Evolutionary conservation across 2,113 vertebrate species (phyloP), one percentile per base, ranked within the genome.

Genomic region (Hippocampus mohnikei): DNA sequence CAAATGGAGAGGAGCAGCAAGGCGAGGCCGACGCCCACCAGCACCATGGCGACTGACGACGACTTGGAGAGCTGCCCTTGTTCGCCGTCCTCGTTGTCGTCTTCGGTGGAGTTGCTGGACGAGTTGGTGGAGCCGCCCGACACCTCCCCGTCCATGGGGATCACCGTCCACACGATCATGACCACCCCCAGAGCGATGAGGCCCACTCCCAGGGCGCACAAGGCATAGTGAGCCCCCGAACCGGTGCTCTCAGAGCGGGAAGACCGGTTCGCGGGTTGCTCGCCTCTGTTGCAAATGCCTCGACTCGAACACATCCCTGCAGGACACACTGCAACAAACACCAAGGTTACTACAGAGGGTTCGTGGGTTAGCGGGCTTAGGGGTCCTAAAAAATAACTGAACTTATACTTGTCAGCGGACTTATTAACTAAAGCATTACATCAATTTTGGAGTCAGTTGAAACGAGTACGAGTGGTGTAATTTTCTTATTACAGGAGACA

Each of bases 121-220:
- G 10, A 0, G 11, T 33, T 21, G 18, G 61, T 0, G 23, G 70
- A 5, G n/a, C 1, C 4, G 4, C 12, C 27, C 0, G 78, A 15
- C 2, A 2, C 0, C 64, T 80, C 59, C 7, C 8, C 46, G 1
- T 12, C 7, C 75, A 88, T 81, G 0, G 97, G 96, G 7, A 98
- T 94, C 20, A 98, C 87, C 73, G 94, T 96, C 97, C 97, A 99
- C 66, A 98, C 93, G 0, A 96, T 96, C 96, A 99, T 98, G 79
- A 99, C 93, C 58, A 98, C 87, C 16, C 97, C 97, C 0, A 99
- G 94, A 8, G 95, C 93, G 0, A 98, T 91, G 88, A 99, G 94
- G 0, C 96, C 97, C 67, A 97, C 88, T 62, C 95, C 96, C 8
- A 99, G 93, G 8, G 96, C 95, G 0, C 95, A 97, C 76, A 98